Conservation (phyloP, 1,140 invertebrate genomes). For the Patella vulgata region DNA sequence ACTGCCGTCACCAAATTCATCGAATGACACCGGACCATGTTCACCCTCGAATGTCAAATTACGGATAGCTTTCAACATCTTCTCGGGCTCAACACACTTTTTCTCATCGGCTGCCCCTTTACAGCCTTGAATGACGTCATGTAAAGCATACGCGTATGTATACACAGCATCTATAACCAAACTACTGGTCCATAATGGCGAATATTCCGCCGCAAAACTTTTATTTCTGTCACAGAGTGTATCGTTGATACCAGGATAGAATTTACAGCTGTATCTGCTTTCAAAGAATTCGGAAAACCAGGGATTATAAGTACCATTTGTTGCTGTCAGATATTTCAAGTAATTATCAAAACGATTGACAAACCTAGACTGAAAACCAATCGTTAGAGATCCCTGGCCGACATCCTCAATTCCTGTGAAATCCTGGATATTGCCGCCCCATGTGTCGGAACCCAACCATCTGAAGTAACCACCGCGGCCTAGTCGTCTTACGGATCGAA, state of each 20-base stretch:
- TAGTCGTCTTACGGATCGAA: constrained; percentile 64
- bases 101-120: neutral
- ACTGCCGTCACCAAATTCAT: constrained; percentile 30
- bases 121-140: constrained; percentile 45
- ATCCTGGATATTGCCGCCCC: constrained; percentile 79
- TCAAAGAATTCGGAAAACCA: constrained; percentile 40
- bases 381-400: constrained; percentile 78
- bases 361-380: constrained; percentile 69
- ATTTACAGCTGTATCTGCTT: constrained; percentile 10
- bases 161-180: constrained; percentile 87
- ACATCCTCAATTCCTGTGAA: constrained; percentile 75
- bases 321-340: constrained; percentile 31
- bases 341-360: constrained; percentile 40
- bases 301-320: constrained; percentile 22
- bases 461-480: constrained; percentile 67
- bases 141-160: constrained; percentile 81
- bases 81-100: constrained; percentile 15
- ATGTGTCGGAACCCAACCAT: constrained; percentile 80
- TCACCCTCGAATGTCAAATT: constrained; percentile 25
- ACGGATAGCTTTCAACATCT: constrained; percentile 12
- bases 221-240: neutral
- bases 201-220: constrained; percentile 53
- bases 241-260: no score
- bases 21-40: constrained; percentile 26
- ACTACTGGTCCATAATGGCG: constrained; percentile 83